Conservation (phyloP, 2,888 invertebrate species). For the Diaphora mendica region DNA sequence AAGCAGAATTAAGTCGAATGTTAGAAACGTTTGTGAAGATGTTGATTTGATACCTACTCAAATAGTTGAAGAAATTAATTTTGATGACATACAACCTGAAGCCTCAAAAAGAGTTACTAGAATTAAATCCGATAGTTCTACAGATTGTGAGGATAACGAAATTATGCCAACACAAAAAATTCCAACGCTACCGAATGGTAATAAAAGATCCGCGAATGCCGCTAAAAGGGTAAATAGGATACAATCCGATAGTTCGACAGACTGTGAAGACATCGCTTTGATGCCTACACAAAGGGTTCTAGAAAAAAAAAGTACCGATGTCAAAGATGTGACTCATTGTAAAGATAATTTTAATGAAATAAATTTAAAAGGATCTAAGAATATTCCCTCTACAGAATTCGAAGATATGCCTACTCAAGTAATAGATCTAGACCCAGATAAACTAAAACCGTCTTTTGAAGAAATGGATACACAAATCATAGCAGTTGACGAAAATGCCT, state of each 20-base stretch:
- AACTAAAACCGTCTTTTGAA: constrained; percentile 48
- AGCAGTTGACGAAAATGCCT: constrained; percentile 30
- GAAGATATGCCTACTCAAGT: constrained; percentile 61
- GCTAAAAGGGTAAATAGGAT: constrained; percentile 46
- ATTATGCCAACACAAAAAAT: constrained; percentile 62
- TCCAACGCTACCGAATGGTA: constrained; percentile 21
- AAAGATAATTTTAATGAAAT: constrained; percentile 55
- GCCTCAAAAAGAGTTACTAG: constrained; percentile 33
- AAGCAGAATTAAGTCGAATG: constrained; percentile 26
- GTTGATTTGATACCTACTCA: constrained; percentile 48
- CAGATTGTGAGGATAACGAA: constrained; percentile 67
- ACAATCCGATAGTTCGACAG: constrained; percentile 57
- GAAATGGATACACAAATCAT: constrained; percentile 68
- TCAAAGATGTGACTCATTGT: constrained; percentile 65
- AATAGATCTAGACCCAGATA: constrained; percentile 38
- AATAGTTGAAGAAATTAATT: constrained; percentile 32
- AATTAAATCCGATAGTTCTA: constrained; percentile 58
- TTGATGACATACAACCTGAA: not conserved
- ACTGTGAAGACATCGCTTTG: constrained; percentile 55
- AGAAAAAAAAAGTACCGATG: constrained; percentile 39
- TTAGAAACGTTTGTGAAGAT: constrained; percentile 51
- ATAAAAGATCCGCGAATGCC: constrained; percentile 17
- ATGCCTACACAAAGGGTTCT: constrained; percentile 49
- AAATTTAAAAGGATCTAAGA: constrained; percentile 31
- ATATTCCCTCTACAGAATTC: constrained; percentile 19